Percentiles rank a stretch among this genome's conserved stretches.
Evolutionary conservation across 2,888 invertebrate species (phyloP).

Genomic region (Erebia ligea): DNA sequence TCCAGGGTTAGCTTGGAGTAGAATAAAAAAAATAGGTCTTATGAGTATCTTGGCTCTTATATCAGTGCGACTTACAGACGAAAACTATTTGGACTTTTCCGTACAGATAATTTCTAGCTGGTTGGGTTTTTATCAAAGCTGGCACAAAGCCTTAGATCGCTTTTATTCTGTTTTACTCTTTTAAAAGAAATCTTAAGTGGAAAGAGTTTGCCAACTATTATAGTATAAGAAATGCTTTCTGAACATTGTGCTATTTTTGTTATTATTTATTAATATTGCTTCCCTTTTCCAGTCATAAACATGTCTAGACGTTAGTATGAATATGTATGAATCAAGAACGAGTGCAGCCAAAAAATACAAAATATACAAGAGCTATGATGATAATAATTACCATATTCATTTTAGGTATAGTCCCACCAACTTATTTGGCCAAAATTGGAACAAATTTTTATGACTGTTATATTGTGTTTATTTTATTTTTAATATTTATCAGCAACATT

Average conservation of each 20-base stretch:
- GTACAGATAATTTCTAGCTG: slow-evolving; percentile 24
- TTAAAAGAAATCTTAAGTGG: slow-evolving; percentile 24
- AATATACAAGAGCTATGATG: not conserved
- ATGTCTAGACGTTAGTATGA: not conserved
- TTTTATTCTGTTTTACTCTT: slow-evolving; percentile 20
- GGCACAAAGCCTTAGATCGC: slow-evolving; percentile 23
- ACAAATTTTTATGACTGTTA: too few species aligned
- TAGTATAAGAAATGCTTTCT: slow-evolving; percentile 1
- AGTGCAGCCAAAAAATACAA: not conserved
- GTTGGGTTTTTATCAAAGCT: slow-evolving; percentile 19
- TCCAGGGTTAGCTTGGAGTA: too few species aligned
- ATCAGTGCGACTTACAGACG: slow-evolving; percentile 22
- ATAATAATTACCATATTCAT: not conserved
- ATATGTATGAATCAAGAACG: not conserved
- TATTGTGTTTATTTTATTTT: too few species aligned
- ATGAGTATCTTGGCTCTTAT: not conserved
- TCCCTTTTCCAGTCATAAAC: slow-evolving; percentile 5
- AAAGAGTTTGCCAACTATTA: slow-evolving; percentile 27
- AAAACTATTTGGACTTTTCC: slow-evolving; percentile 27
- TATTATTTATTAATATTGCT: slow-evolving; percentile 13
- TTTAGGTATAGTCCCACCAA: too few species aligned
- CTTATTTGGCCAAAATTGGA: too few species aligned
- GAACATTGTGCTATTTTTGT: slow-evolving; percentile 6
- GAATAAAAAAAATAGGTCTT: too few species aligned
- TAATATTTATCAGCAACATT: too few species aligned